Evolutionary conservation across 1,140 invertebrate species (phyloP).

Genomic region (Formica selysi): DNA sequence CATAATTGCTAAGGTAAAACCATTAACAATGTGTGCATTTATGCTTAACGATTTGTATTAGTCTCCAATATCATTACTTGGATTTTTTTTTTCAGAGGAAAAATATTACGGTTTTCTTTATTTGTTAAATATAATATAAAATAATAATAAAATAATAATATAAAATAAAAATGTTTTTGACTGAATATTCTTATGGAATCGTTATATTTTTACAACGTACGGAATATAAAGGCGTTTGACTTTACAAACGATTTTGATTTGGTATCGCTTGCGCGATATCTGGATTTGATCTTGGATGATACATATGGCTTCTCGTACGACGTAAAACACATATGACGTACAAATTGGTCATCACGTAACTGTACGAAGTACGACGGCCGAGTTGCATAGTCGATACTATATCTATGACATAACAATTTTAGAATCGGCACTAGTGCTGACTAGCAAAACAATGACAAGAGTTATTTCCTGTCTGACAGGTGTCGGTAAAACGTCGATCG

Average conservation of each 20-base stretch:
- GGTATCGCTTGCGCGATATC: background rate
- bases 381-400: slow-evolving; percentile 44
- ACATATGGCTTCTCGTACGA: slow-evolving; percentile 26
- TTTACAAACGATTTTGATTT: slow-evolving; percentile 5
- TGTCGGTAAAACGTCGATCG: slow-evolving; percentile 70
- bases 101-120: too few relatives aligned
- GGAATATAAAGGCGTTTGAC: background rate
- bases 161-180: background rate
- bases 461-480: slow-evolving; percentile 75
- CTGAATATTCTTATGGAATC: background rate
- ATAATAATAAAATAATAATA: background rate
- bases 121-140: too few relatives aligned
- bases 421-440: slow-evolving; percentile 63
- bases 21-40: background rate
- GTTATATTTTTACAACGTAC: background rate
- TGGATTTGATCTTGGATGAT: slow-evolving; percentile 22
- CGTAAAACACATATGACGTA: slow-evolving; percentile 35
- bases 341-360: slow-evolving; percentile 54
- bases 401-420: slow-evolving; percentile 62
- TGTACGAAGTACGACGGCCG: slow-evolving; percentile 20
- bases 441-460: slow-evolving; percentile 72
- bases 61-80: too few relatives aligned
- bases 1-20: background rate
- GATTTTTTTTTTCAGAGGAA: too few relatives aligned
- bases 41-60: too few relatives aligned